phyloP scores from a whole-genome alignment of 2,113 vertebrate species.

The Hoplias malabaricus region DNA sequence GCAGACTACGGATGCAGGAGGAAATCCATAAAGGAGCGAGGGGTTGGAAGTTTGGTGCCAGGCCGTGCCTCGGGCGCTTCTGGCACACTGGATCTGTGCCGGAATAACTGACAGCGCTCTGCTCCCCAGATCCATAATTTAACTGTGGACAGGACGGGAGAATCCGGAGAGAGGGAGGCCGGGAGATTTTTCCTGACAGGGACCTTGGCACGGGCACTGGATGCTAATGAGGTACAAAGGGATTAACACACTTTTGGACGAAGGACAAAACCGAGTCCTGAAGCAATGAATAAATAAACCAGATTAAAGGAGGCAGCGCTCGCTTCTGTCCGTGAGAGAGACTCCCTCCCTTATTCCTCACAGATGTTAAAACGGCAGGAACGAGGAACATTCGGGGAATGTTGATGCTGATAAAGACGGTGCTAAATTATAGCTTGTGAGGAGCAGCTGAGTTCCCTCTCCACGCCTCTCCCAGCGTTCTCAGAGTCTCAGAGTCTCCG shows the following conservation, averaged over 20 bases:
- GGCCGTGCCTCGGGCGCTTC: conserved; percentile 59
- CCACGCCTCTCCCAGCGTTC: conserved; percentile 11
- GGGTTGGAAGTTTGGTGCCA: conserved; percentile 44
- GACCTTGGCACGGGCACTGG: conserved; percentile 50
- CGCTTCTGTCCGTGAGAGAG: too few relatives aligned
- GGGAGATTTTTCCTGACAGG: conserved; percentile 35
- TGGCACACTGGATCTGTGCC: conserved; percentile 57
- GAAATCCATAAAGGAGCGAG: conserved; percentile 50
- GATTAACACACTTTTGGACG: conserved; percentile 47
- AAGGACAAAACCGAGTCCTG: conserved; percentile 34
- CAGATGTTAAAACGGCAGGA: conserved; percentile 59
- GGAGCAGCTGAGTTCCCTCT: conserved; percentile 53
- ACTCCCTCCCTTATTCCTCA: conserved; percentile 37
- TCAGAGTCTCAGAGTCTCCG: background rate
- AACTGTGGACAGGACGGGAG: conserved; percentile 61
- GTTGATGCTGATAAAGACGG: conserved; percentile 56
- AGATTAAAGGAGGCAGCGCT: conserved; percentile 41
- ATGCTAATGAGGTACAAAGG: conserved; percentile 56
- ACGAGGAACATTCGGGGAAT: conserved; percentile 64
- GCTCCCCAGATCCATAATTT: conserved; percentile 71
- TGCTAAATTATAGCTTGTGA: conserved; percentile 63
- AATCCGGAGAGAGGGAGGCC: conserved; percentile 31
- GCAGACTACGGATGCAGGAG: conserved; percentile 53
- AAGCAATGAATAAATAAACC: conserved; percentile 55
- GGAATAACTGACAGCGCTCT: conserved; percentile 61